These are phyloP conservation scores for Linepithema humile DNA, from an alignment of 1,140 invertebrate genomes.

Conservation along the genomic window DNA sequence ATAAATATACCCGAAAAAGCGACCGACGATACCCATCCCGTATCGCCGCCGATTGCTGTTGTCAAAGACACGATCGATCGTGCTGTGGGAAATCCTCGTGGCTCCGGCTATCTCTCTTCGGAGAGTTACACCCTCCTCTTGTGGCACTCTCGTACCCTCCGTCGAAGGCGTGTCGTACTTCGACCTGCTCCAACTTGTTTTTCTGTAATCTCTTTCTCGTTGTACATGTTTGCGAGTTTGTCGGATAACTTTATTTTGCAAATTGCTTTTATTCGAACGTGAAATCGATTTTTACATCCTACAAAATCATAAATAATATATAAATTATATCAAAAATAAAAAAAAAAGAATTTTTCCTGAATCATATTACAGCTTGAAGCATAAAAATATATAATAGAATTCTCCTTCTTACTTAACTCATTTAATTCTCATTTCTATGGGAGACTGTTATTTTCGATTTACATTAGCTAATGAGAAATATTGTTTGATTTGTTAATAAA, in stretches of 20 bases:
- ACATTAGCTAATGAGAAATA: neutral
- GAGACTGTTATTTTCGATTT: neutral
- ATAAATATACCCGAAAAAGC: slow-evolving; percentile 88
- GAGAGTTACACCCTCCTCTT: slow-evolving; percentile 77
- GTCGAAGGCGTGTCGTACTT: slow-evolving; percentile 67
- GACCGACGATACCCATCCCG: slow-evolving; percentile 93
- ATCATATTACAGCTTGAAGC: neutral
- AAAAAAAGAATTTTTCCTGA: neutral
- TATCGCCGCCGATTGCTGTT: slow-evolving; percentile 93
- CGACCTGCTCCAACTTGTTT: slow-evolving; percentile 77
- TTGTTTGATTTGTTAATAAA: neutral
- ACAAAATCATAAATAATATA: neutral
- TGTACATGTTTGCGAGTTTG: slow-evolving; percentile 47
- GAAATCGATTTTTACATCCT: neutral
- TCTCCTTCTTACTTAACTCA: neutral
- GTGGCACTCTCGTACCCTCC: slow-evolving; percentile 70
- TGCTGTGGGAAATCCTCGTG: slow-evolving; percentile 87
- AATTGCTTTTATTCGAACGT: neutral
- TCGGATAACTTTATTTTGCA: slow-evolving; percentile 26
- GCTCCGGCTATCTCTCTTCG: slow-evolving; percentile 80
- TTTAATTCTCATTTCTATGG: neutral
- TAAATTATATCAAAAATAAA: neutral
- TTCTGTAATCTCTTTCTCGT: slow-evolving; percentile 76
- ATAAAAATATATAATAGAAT: neutral
- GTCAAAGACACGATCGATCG: slow-evolving; percentile 90